A percentile compares a stretch with the other conserved stretches of the same genome.
These are phyloP conservation scores for Chirona hameri DNA, from an alignment of 2,888 invertebrate genomes.

Conservation along the genomic window DNA sequence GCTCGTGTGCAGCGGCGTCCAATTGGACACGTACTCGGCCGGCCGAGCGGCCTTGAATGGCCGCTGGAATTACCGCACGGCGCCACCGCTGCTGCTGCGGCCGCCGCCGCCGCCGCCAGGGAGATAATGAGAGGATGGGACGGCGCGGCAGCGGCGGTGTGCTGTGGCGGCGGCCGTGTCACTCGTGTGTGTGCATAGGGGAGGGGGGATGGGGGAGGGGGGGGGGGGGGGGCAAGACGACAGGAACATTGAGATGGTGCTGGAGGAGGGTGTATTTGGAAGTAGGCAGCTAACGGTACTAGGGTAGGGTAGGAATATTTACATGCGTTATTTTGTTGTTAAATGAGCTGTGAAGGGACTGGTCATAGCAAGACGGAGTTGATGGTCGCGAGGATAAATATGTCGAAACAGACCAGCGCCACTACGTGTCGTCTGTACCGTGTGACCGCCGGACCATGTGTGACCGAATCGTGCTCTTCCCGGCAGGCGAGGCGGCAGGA, in stretches of 20 bases:
- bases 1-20: neutral
- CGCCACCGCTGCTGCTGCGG: neutral
- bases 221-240: neutral
- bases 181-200: neutral
- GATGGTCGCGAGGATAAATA: no score
- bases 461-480: neutral
- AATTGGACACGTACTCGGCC: neutral
- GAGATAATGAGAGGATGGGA: neutral
- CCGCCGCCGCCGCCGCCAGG: neutral
- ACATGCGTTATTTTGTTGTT: no score
- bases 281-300: no score
- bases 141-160: no score
- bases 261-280: no score
- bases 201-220: neutral
- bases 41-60: constrained; percentile 5
- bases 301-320: no score
- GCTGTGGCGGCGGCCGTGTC: no score
- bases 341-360: no score
- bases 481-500: neutral
- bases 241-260: no score
- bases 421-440: neutral
- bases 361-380: no score
- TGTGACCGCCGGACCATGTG: neutral
- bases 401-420: no score
- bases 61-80: neutral